These are phyloP conservation scores for Xenus cinereus DNA, from an alignment of 2,113 vertebrate species.

Conservation along the genomic window DNA sequence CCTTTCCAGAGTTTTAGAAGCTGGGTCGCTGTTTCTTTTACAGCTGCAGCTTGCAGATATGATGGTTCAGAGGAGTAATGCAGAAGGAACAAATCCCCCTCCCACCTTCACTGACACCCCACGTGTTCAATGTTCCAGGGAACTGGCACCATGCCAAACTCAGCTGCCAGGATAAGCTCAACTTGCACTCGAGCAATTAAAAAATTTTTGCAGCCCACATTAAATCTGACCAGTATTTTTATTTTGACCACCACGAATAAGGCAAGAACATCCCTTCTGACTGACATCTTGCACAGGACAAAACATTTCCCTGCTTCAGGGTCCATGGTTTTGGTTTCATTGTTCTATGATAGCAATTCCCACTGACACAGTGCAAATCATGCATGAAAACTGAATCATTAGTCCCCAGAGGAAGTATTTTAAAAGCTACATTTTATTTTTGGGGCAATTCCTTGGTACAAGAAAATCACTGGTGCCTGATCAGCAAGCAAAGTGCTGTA, in stretches of 20 bases:
- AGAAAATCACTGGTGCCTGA: neutral
- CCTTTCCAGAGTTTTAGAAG: neutral
- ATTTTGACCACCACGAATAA: neutral
- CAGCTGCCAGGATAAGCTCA: neutral
- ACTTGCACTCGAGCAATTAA: neutral
- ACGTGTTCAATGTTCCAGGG: neutral
- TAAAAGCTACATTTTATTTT: neutral
- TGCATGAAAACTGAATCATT: slow-evolving; percentile 11
- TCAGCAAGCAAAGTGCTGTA: neutral
- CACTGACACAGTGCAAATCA: neutral
- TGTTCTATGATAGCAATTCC: neutral
- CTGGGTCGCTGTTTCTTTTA: neutral
- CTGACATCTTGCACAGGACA: neutral
- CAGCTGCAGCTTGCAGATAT: neutral
- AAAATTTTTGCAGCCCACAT: neutral
- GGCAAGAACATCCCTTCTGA: neutral
- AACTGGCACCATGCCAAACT: neutral
- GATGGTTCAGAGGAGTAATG: neutral
- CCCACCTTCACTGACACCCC: neutral
- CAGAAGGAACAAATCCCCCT: neutral
- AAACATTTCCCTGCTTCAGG: neutral
- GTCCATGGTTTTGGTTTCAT: neutral
- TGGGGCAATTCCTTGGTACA: neutral
- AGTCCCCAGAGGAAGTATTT: neutral
- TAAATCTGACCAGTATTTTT: neutral